These are phyloP conservation scores for Drosophila ustulata DNA, from an alignment of 2,888 invertebrate genomes.

Conservation along the genomic window DNA sequence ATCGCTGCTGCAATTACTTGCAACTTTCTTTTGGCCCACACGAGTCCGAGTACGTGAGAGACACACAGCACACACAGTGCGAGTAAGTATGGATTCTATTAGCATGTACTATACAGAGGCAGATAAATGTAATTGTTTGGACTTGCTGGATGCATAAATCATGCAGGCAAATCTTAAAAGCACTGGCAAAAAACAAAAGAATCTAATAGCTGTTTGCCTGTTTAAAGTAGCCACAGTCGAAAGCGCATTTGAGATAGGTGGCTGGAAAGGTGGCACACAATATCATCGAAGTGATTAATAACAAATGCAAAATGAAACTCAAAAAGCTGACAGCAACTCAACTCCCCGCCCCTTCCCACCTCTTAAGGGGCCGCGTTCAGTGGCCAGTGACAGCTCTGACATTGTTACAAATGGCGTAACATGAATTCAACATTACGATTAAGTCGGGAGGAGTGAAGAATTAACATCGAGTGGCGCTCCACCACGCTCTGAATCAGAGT, in stretches of 20 bases:
- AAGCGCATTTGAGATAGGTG: conserved; percentile 54
- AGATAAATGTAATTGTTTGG: conserved; percentile 75
- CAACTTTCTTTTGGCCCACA: conserved; percentile 41
- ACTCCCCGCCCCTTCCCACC: neutral
- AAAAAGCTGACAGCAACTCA: conserved; percentile 62
- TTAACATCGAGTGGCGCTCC: conserved; percentile 25
- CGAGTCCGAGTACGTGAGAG: neutral
- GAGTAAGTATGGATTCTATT: conserved; percentile 18
- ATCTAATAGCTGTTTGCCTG: conserved; percentile 72
- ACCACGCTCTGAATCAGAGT: conserved; percentile 5
- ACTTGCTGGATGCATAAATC: conserved; percentile 68
- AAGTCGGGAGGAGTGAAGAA: conserved; percentile 17
- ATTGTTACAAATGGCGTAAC: conserved; percentile 76
- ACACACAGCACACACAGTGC: conserved; percentile 6
- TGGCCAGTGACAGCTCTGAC: conserved; percentile 45
- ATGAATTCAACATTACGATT: conserved; percentile 77
- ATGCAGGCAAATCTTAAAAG: conserved; percentile 70
- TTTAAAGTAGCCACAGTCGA: conserved; percentile 64
- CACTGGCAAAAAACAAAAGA: conserved; percentile 64
- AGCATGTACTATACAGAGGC: conserved; percentile 24
- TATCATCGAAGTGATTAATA: conserved; percentile 73
- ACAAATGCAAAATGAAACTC: conserved; percentile 60
- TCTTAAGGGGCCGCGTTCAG: neutral
- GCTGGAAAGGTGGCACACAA: conserved; percentile 59
- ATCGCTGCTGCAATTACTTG: conserved; percentile 46